A percentile compares a stretch with the other conserved stretches of the same genome.
Evolutionary conservation across 2,888 invertebrate genomes (phyloP).

Genomic region (Rhimphoctona megacephalus): DNA sequence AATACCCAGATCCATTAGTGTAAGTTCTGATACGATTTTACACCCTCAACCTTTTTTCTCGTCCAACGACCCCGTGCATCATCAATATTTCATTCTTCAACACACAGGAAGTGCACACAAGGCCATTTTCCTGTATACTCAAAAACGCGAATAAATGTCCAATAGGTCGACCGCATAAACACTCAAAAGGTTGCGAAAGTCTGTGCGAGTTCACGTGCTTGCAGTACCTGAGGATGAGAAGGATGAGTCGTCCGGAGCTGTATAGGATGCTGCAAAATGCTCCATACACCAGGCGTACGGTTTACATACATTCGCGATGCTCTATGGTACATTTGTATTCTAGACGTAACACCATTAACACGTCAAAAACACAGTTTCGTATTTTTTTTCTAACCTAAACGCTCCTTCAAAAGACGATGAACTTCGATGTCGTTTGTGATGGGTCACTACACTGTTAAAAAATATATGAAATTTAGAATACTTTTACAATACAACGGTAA

Average conservation of each 20-base stretch:
- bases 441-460: no score
- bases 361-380: not conserved
- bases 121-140: slow-evolving; percentile 19
- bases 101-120: slow-evolving; percentile 5
- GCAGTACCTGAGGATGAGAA: not conserved
- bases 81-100: slow-evolving; percentile 36
- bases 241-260: not conserved
- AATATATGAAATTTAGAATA: no score
- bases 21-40: slow-evolving; percentile 29
- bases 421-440: not conserved
- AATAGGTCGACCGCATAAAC: slow-evolving; percentile 7
- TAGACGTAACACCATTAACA: not conserved
- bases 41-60: not conserved
- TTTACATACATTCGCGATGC: slow-evolving; percentile 15
- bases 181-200: not conserved
- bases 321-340: slow-evolving; percentile 12
- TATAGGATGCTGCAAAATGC: not conserved
- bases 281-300: not conserved
- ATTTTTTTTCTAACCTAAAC: not conserved
- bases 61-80: not conserved
- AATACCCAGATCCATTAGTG: slow-evolving; percentile 7
- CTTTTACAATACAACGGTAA: no score
- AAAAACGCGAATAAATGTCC: slow-evolving; percentile 33
- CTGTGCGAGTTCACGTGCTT: not conserved
- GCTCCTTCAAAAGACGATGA: not conserved